Evolutionary conservation across 2,797 vertebrate genomes (phyloP).

Genomic region (Pseudochirops corinnae): DNA sequence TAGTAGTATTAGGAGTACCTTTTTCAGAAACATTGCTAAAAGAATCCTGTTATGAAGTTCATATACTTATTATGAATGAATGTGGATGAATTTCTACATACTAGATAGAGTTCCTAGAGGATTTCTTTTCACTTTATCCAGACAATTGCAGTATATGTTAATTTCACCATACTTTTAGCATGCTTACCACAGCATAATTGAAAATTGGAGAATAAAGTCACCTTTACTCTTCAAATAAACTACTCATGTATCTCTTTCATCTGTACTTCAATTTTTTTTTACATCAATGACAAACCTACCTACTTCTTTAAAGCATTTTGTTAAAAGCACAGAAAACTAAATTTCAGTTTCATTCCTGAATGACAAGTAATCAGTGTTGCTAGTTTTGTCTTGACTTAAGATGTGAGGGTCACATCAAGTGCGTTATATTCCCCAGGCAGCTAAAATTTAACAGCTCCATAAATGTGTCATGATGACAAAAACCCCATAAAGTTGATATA

Average conservation of each 20-base stretch:
- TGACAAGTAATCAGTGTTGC: constrained; percentile 71
- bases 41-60: neutral
- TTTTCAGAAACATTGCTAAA: neutral
- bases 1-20: no score
- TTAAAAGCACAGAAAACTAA: constrained; percentile 60
- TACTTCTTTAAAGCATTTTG: constrained; percentile 40
- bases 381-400: constrained; percentile 72
- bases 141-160: neutral
- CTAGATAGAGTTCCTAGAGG: constrained; percentile 4
- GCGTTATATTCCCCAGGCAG: constrained; percentile 78
- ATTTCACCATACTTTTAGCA: constrained; percentile 19
- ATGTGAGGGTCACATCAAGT: constrained; percentile 82
- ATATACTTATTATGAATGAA: neutral
- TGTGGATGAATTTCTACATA: constrained; percentile 14
- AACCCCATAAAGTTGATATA: constrained; percentile 82
- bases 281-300: constrained; percentile 24
- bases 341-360: constrained; percentile 70
- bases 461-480: constrained; percentile 84
- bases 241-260: constrained; percentile 19
- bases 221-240: constrained; percentile 5
- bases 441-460: constrained; percentile 83
- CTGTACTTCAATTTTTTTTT: neutral
- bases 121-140: neutral
- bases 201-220: neutral
- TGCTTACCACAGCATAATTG: neutral